Conservation (phyloP, 1,140 invertebrate species). For the Babylonia areolata region DNA sequence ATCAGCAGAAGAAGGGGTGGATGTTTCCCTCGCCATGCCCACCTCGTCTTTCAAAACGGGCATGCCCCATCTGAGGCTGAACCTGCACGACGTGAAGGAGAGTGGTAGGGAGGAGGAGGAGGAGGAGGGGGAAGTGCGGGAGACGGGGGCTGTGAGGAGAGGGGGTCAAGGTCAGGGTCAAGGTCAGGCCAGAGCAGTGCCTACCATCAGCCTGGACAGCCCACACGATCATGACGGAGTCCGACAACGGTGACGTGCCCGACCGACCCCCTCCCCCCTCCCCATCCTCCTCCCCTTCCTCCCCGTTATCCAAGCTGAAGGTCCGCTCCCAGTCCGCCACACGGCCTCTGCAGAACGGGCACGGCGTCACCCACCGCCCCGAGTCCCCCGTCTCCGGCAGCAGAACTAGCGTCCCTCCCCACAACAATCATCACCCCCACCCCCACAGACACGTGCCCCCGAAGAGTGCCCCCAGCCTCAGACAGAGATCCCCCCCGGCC, state of each 20-base stretch:
- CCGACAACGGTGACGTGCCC: not conserved
- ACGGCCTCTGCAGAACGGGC: not conserved
- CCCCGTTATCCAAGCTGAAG: not conserved
- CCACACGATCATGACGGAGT: not conserved
- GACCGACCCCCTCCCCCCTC: not conserved
- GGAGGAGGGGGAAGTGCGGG: not conserved
- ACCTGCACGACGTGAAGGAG: not conserved
- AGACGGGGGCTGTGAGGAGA: too few relatives aligned
- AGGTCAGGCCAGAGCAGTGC: not conserved
- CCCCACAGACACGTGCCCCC: slow-evolving; percentile 3
- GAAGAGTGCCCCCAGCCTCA: not conserved
- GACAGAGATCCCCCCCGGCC: not conserved
- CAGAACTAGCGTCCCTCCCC: not conserved
- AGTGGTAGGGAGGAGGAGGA: not conserved
- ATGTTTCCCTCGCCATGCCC: not conserved
- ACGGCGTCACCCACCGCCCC: not conserved
- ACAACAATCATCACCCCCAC: not conserved
- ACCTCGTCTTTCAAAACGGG: not conserved
- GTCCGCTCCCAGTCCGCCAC: not conserved
- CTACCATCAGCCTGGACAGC: not conserved
- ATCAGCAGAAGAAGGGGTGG: not conserved
- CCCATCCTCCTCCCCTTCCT: too few relatives aligned
- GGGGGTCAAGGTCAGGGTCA: not conserved
- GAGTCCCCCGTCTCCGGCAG: not conserved
- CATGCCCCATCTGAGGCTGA: not conserved